Evolutionary conservation across 2,797 vertebrate species (phyloP).

Genomic region (Remorina albescens): DNA sequence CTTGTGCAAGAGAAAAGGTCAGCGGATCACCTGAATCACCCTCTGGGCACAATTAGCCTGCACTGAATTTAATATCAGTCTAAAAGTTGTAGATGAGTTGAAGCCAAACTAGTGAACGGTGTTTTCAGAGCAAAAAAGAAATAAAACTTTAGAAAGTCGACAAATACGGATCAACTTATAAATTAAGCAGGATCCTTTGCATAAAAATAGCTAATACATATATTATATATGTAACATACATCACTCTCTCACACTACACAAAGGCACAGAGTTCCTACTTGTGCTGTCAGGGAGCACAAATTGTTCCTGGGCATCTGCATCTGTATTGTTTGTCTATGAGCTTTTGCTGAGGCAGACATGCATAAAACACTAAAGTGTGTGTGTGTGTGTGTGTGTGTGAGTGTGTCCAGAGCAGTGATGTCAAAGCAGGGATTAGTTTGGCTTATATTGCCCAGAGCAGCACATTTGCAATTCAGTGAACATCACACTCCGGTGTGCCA

Average conservation of each 20-base stretch:
- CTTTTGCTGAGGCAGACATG: slow-evolving; percentile 58
- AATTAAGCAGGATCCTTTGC: too few species aligned
- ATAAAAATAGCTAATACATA: too few species aligned
- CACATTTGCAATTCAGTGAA: slow-evolving; percentile 70
- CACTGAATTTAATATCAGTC: not conserved
- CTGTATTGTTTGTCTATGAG: slow-evolving; percentile 53
- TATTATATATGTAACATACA: accelerated
- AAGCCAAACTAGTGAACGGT: not conserved
- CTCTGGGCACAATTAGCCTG: not conserved
- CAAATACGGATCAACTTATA: too few species aligned
- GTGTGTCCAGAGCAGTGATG: slow-evolving; percentile 66
- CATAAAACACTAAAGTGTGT: slow-evolving; percentile 57
- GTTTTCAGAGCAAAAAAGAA: too few species aligned
- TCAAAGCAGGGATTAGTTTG: slow-evolving; percentile 78
- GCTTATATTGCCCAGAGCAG: slow-evolving; percentile 69
- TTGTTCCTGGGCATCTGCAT: slow-evolving; percentile 48
- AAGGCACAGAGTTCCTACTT: slow-evolving; percentile 15
- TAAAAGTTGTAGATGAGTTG: not conserved
- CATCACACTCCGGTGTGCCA: slow-evolving; percentile 59
- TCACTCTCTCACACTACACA: not conserved
- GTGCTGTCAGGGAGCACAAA: slow-evolving; percentile 32
- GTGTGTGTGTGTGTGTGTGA: slow-evolving; percentile 28
- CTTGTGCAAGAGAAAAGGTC: not conserved
- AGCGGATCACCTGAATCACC: not conserved
- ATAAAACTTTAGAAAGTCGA: too few species aligned